Base-by-base conservation (phyloP, 53 echinoderm and acorn worm genomes). In the Pentamera pediparva region DNA sequence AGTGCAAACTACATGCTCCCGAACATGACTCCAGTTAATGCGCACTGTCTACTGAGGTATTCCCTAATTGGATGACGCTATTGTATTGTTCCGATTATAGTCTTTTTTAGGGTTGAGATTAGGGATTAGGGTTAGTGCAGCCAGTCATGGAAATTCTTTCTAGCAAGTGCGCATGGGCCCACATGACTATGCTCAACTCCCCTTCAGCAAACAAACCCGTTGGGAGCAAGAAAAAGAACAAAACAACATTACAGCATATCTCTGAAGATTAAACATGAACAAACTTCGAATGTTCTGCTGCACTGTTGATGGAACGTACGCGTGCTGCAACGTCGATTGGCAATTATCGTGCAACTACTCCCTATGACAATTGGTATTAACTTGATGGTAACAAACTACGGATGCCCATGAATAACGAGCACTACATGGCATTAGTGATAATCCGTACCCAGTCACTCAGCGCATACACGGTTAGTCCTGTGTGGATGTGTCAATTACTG, bases 221-320 rank as follows among this genome's bases (percentile, higher is more conserved):
- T 26, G 59, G 59, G 29, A 58, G 59, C 59, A 30, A 58, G 59
- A 58, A 58, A 58, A 58, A 58, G 59, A 58, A 58, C 59, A 58
- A 58, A 58, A 58, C 4, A 56, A 56, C 59, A 58, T 58, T 25
- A 24, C 59, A 58, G 59, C 59, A 58, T 58, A 58, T 58, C 59
- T 58, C 59, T 58, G 59, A 58, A 58, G 59, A 26, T 30, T 58
- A 58, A 58, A 58, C 59, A 58, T 58, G 29, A 58, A 56, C 56
- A 56, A 56, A 58, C 59, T 58, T 58, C 59, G 59, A 58, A 58
- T 58, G 59, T 58, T 58, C 59, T 58, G 59, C 59, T 25, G 59
- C 9, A 58, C 59, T 58, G 59, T 58, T 58, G 59, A 58, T 58
- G 59, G 29, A 58, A 58, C 59, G 59, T n/a, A n/a, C n/a, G n/a